Percentiles rank a stretch among this genome's conserved stretches.
Conservation (phyloP, 2,797 vertebrate genomes). For the Chaetodon trifasciatus region DNA sequence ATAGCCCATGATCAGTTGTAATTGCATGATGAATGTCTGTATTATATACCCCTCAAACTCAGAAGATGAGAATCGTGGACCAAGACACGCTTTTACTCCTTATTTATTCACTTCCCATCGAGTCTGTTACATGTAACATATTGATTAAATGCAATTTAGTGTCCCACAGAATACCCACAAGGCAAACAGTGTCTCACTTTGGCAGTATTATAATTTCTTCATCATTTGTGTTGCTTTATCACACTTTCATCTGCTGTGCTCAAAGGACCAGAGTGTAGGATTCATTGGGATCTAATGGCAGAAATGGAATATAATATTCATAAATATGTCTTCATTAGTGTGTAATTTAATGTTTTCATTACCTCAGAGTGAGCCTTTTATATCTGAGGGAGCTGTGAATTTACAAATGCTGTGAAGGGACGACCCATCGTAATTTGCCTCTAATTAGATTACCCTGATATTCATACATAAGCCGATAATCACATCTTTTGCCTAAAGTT, state of each 20-base stretch:
- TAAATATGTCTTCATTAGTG: too few relatives aligned
- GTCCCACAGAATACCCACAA: background rate
- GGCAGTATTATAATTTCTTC: background rate
- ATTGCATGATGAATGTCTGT: conserved; percentile 86
- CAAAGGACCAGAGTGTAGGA: too few relatives aligned
- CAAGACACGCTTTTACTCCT: conserved; percentile 32
- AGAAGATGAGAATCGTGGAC: conserved; percentile 61
- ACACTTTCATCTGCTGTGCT: background rate
- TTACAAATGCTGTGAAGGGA: too few relatives aligned
- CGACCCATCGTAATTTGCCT: too few relatives aligned
- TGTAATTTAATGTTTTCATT: too few relatives aligned
- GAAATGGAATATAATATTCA: too few relatives aligned
- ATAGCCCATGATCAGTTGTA: conserved; percentile 87
- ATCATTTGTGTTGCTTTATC: background rate
- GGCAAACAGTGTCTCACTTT: background rate
- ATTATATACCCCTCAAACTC: conserved; percentile 76
- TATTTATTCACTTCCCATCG: background rate
- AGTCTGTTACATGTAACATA: background rate
- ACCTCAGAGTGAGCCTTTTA: too few relatives aligned
- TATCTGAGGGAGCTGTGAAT: too few relatives aligned
- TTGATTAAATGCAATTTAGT: background rate
- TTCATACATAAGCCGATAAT: too few relatives aligned
- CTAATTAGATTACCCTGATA: too few relatives aligned
- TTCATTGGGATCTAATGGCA: too few relatives aligned
- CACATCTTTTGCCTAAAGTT: too few relatives aligned